Percentiles rank a stretch among this genome's conserved stretches.
phyloP scores from a whole-genome alignment of 1,140 invertebrate genomes.

The Pseudomyrmex dendroicus region DNA sequence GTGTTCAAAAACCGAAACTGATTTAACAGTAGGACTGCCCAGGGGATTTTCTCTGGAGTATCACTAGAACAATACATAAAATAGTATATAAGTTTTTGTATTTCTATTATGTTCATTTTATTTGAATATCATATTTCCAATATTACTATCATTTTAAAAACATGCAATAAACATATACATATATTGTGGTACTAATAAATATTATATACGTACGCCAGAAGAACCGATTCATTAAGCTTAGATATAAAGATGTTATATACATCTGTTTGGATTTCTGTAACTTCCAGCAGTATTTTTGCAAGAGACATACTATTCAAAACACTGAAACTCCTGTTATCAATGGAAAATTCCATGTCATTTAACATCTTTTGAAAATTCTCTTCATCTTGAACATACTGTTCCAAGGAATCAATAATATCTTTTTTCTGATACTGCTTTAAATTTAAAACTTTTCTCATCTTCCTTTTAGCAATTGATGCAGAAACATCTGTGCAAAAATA shows the following conservation, averaged over 20 bases:
- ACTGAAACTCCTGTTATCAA: slow-evolving; percentile 63
- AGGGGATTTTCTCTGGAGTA: slow-evolving; percentile 75
- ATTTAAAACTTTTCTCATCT: slow-evolving; percentile 74
- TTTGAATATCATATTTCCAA: not conserved
- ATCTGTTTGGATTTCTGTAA: slow-evolving; percentile 78
- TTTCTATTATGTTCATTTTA: not conserved
- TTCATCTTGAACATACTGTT: slow-evolving; percentile 74
- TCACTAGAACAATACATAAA: slow-evolving; percentile 67
- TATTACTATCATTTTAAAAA: not conserved
- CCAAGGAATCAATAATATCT: slow-evolving; percentile 76
- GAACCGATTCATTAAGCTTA: slow-evolving; percentile 79
- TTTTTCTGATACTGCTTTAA: slow-evolving; percentile 63
- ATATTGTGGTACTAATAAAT: not conserved
- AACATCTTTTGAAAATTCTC: slow-evolving; percentile 77
- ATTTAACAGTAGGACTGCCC: slow-evolving; percentile 77
- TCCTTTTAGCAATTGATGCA: slow-evolving; percentile 68
- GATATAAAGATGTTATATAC: slow-evolving; percentile 74
- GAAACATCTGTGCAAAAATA: slow-evolving; percentile 70
- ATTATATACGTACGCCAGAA: slow-evolving; percentile 73
- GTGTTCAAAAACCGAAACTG: slow-evolving; percentile 82
- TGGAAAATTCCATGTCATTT: slow-evolving; percentile 70
- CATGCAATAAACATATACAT: not conserved
- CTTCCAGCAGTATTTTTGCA: slow-evolving; percentile 78
- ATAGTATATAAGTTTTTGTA: slow-evolving; percentile 29
- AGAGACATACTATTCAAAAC: slow-evolving; percentile 73